Conservation (phyloP, 2,797 vertebrate species). For the Lepilemur ruficaudatus region DNA sequence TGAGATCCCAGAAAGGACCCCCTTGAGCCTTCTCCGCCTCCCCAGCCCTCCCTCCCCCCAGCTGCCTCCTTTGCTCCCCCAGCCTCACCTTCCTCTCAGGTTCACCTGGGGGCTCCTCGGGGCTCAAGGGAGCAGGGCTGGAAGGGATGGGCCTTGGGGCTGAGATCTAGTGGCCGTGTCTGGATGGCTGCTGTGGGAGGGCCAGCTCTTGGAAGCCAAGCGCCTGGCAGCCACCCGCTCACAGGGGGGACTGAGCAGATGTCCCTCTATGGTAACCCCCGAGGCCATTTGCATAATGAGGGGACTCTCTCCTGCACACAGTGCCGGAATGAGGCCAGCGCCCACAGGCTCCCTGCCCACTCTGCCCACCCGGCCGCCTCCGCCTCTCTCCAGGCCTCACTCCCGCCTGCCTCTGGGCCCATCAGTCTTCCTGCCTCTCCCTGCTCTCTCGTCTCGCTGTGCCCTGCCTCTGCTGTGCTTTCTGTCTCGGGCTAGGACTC, state of each 20-base stretch:
- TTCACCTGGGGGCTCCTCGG: neutral
- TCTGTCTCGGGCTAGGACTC: neutral
- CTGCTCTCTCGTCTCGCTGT: fast-evolving
- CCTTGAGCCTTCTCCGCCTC: neutral
- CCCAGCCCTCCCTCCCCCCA: neutral
- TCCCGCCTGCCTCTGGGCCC: neutral
- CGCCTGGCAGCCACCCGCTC: neutral
- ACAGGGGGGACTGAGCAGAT: neutral
- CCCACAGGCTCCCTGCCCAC: neutral
- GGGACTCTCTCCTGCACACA: neutral
- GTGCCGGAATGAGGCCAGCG: neutral
- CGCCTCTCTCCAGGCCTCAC: neutral
- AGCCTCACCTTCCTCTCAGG: neutral
- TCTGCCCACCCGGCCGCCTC: neutral
- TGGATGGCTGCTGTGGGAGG: neutral
- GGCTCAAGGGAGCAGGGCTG: neutral
- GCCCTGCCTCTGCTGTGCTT: neutral
- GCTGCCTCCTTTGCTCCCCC: neutral
- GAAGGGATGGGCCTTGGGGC: neutral
- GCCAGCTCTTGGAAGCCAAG: neutral
- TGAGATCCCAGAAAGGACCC: neutral
- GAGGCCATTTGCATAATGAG: neutral
- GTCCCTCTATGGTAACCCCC: neutral
- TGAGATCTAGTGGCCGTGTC: neutral
- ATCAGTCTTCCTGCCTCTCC: neutral